Evolutionary conservation across 2,797 vertebrate genomes (phyloP).

Genomic region (Halcyon badia): DNA sequence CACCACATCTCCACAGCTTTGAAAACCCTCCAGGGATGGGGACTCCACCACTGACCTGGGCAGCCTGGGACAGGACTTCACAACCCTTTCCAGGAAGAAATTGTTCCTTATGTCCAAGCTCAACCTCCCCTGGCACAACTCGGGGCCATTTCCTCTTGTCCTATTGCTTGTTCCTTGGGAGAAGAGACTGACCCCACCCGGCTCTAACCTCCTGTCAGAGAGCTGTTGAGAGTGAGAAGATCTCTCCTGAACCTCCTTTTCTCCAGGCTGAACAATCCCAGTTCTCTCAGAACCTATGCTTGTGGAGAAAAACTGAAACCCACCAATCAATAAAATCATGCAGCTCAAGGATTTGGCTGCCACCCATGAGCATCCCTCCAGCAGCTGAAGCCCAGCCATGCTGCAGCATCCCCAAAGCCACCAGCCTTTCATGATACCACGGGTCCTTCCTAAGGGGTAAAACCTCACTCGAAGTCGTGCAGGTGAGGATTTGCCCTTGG

Average conservation of each 20-base stretch:
- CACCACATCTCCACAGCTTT: not conserved
- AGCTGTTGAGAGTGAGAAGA: not conserved
- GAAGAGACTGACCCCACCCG: not conserved
- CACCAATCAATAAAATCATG: not conserved
- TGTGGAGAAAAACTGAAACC: not conserved
- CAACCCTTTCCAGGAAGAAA: not conserved
- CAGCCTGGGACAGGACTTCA: not conserved
- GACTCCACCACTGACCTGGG: not conserved
- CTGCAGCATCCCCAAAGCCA: not conserved
- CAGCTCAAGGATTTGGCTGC: fast-evolving
- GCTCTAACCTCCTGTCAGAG: not conserved
- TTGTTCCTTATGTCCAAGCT: not conserved
- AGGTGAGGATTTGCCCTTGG: not conserved
- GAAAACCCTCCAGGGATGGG: not conserved
- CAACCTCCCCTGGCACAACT: not conserved
- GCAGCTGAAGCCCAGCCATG: not conserved
- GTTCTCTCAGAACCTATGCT: fast-evolving
- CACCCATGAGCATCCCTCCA: not conserved
- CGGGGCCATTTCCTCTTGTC: not conserved
- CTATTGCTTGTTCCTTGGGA: not conserved
- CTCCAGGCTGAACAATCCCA: too few species aligned
- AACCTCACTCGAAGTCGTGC: fast-evolving
- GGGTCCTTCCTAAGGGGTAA: not conserved
- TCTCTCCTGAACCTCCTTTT: not conserved
- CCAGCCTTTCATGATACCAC: fast-evolving